Evolutionary conservation across 2,888 invertebrate genomes (phyloP).

Genomic region (Panopea generosa): DNA sequence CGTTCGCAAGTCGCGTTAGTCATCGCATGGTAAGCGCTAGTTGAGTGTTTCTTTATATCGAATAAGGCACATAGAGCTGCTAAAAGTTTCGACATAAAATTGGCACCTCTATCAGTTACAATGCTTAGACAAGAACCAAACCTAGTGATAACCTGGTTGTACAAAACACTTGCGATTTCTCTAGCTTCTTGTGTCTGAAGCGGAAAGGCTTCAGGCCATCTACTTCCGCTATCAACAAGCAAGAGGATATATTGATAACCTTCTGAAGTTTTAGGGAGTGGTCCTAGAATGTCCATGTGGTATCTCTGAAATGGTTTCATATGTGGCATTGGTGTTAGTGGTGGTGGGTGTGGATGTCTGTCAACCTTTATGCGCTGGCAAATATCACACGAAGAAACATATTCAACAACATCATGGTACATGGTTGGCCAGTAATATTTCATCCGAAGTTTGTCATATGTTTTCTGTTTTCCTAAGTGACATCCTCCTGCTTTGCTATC

Average conservation of each 20-base stretch:
- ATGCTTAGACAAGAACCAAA: conserved; percentile 57
- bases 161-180: conserved; percentile 54
- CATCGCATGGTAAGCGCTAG: conserved; percentile 60
- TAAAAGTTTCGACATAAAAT: conserved; percentile 58
- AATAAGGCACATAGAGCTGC: conserved; percentile 60
- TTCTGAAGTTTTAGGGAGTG: conserved; percentile 15
- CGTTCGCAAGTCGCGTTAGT: conserved; percentile 61
- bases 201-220: conserved; percentile 62
- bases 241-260: conserved; percentile 25
- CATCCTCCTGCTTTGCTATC: conserved; percentile 41
- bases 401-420: conserved; percentile 39
- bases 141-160: conserved; percentile 56
- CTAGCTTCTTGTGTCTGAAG: conserved; percentile 54
- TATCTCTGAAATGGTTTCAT: conserved; percentile 10
- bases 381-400: conserved; percentile 33
- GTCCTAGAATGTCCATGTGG: conserved; percentile 33
- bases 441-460: background rate
- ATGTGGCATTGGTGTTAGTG: conserved; percentile 20
- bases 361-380: conserved; percentile 44
- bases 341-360: conserved; percentile 17
- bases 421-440: conserved; percentile 51
- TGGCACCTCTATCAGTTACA: conserved; percentile 58
- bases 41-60: conserved; percentile 43
- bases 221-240: conserved; percentile 51
- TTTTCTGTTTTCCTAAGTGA: conserved; percentile 28